phyloP scores from a whole-genome alignment of 2,797 vertebrate species.

The Acanthiza pusilla region DNA sequence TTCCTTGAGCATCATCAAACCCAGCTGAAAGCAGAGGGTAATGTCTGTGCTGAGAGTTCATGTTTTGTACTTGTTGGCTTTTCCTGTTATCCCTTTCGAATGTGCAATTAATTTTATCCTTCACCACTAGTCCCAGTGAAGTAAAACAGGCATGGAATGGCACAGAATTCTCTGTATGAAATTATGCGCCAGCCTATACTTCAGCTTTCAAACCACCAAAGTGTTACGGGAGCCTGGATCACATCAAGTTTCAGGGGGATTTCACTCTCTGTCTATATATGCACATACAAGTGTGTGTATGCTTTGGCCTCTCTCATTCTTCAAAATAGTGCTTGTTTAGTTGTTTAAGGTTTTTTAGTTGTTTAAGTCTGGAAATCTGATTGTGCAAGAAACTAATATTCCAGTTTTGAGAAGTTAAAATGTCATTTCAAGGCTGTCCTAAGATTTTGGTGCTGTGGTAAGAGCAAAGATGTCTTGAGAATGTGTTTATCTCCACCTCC shows the following conservation, averaged over 20 bases:
- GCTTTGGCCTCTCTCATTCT: background rate
- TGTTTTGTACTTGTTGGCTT: background rate
- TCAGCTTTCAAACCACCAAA: background rate
- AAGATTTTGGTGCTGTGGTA: background rate
- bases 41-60: background rate
- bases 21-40: background rate
- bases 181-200: background rate
- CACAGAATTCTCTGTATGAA: background rate
- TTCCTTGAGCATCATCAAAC: background rate
- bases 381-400: background rate
- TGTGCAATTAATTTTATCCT: background rate
- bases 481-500: background rate
- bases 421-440: background rate
- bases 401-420: background rate
- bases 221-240: background rate
- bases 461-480: background rate
- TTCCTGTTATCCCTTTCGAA: background rate
- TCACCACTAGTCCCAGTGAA: background rate
- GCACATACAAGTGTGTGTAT: rapidly evolving
- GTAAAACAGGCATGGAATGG: background rate
- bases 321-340: background rate
- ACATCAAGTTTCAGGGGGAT: background rate
- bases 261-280: background rate
- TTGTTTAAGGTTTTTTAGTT: background rate
- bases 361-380: background rate